phyloP scores from a whole-genome alignment of 2,113 vertebrate species.

The Datnioides undecimradiatus region DNA sequence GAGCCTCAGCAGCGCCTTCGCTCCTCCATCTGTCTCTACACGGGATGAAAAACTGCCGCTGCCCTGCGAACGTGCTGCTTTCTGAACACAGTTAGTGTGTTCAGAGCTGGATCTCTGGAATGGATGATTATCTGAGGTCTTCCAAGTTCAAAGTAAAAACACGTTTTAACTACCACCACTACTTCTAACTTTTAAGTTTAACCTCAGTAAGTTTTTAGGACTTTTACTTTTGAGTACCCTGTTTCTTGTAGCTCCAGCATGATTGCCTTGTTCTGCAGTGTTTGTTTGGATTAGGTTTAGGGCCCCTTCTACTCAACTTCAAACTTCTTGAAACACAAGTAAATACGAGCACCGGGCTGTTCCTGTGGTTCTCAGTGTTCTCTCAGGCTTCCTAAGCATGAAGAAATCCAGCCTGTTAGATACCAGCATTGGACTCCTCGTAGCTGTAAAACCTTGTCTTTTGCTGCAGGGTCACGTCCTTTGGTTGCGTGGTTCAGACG shows the following conservation, averaged over 20 bases:
- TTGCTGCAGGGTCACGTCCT: background rate
- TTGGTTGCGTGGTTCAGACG: slow-evolving; percentile 1
- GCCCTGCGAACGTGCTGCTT: no score
- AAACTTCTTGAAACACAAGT: background rate
- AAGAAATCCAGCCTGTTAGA: slow-evolving; percentile 16
- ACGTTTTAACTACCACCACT: no score
- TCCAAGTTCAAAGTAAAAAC: no score
- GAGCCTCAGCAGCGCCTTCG: no score
- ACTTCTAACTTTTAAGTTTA: background rate
- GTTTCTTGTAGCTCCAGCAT: background rate
- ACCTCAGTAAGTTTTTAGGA: background rate
- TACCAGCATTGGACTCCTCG: slow-evolving; percentile 3
- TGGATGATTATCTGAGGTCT: no score
- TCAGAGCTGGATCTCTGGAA: no score
- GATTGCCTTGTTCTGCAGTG: background rate
- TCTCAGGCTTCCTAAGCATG: slow-evolving; percentile 11
- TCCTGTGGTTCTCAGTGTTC: slow-evolving; percentile 10
- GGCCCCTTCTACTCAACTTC: background rate
- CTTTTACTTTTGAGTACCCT: background rate
- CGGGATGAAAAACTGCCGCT: background rate
- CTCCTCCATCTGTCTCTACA: background rate
- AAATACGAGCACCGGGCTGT: background rate
- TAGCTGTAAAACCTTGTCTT: slow-evolving; percentile 26
- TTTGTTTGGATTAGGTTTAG: background rate
- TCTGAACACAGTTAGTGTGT: no score